Base-by-base conservation (phyloP, 2,113 vertebrate species). In the Callipepla californica region DNA sequence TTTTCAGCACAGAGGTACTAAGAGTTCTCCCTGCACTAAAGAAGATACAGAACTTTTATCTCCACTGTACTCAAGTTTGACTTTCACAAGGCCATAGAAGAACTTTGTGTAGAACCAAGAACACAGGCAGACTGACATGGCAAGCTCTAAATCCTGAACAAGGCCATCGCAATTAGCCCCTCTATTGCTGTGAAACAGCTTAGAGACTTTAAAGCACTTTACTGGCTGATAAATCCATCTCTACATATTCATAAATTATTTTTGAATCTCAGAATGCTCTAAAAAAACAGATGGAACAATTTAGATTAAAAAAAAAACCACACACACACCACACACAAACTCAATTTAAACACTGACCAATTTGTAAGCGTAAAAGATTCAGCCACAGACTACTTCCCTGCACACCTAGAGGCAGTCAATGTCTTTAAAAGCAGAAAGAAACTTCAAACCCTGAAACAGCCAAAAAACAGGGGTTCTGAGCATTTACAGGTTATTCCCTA, bases 401-500 rank as follows among this genome's bases (percentile, higher is more conserved):
- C 51, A 77, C 14, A 79, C 62, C 34, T 36, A 23, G 65, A 78
- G 32, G 73, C 19, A 84, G 58, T 30, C 45, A 44, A 47, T 59
- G 63, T n/a, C 88, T 86, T 89, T 73, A 81, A 86, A 93, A 3
- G 12, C 34, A 89, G 83, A 25, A 85, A 48, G 82, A 94, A 92
- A 77, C 4, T 70, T 22, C 59, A 90, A 77, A 85, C 18, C 66
- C 58, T 28, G 45, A 40, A 77, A 81, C 45, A 73, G 85, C 25
- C 38, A 78, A 78, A 95, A 92, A 85, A 42, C 20, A 80, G 65
- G n/a, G 17, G 25, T 96, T 92, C 92, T 78, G 62, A 85, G 36
- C 80, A 85, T 83, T 94, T 80, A 74, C 92, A 97, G 97, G 96
- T 97, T 97, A 96, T 90, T 96, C 94, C 94, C 94, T 97, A 97